Conservation (phyloP, 2,888 invertebrate species). For the Orchestes rusci region DNA sequence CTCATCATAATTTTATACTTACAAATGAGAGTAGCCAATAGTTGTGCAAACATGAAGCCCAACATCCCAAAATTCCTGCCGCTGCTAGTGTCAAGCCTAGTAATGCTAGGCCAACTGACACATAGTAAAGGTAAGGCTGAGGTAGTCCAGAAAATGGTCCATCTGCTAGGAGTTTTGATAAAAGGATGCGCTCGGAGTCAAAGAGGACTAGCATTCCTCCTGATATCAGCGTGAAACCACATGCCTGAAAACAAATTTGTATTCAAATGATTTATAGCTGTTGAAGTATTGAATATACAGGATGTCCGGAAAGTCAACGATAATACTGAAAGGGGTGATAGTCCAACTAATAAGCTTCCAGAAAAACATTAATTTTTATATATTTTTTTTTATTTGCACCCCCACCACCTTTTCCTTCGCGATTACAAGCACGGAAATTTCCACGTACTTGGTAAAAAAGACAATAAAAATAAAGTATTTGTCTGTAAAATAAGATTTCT, state of each 20-base stretch:
- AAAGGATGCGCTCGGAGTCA: conserved; percentile 61
- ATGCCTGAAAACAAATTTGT: conserved; percentile 48
- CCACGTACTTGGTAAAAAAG: too few species aligned
- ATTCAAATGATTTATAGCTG: not conserved
- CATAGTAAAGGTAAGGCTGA: conserved; percentile 71
- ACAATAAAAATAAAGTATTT: too few species aligned
- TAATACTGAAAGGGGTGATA: too few species aligned
- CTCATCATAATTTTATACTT: conserved; percentile 40
- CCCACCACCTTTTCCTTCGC: too few species aligned
- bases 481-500: too few species aligned
- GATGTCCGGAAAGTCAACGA: too few species aligned
- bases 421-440: too few species aligned
- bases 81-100: conserved; percentile 63
- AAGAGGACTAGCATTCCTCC: conserved; percentile 66
- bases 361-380: too few species aligned
- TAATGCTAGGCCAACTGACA: conserved; percentile 61
- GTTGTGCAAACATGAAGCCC: conserved; percentile 71
- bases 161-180: conserved; percentile 64
- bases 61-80: conserved; percentile 69
- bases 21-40: conserved; percentile 65
- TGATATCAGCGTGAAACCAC: conserved; percentile 63
- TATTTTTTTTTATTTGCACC: too few species aligned
- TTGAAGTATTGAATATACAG: too few species aligned
- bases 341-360: too few species aligned
- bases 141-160: conserved; percentile 53